Conservation (phyloP, 1,140 invertebrate genomes). For the Drosophila insularis region DNA sequence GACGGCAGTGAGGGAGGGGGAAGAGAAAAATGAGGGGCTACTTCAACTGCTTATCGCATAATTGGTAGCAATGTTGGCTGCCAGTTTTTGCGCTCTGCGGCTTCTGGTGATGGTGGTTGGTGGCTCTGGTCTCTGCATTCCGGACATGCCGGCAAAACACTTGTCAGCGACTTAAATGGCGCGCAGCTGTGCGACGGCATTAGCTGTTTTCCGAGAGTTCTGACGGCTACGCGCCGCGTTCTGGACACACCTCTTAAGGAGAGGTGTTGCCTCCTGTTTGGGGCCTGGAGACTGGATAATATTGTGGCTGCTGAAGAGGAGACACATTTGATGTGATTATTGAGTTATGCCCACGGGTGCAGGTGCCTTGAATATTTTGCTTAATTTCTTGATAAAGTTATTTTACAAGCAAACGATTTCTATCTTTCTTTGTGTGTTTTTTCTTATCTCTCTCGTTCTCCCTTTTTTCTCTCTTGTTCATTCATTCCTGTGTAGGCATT, state of each 20-base stretch:
- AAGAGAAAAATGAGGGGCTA: not conserved
- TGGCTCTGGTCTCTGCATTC: conserved; percentile 54
- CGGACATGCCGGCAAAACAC: conserved; percentile 76
- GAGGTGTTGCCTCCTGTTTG: conserved; percentile 56
- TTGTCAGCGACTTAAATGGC: conserved; percentile 79
- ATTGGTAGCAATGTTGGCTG: conserved; percentile 78
- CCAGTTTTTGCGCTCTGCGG: conserved; percentile 66
- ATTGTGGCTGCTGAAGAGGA: conserved; percentile 17
- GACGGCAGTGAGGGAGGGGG: not conserved
- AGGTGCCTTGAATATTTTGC: conserved; percentile 70
- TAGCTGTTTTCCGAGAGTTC: conserved; percentile 35
- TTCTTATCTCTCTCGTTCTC: not conserved
- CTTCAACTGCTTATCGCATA: conserved; percentile 71
- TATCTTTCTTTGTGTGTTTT: not conserved
- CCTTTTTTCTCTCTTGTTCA: not conserved
- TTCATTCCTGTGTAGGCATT: not conserved
- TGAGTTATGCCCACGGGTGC: conserved; percentile 77
- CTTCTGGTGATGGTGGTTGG: conserved; percentile 22
- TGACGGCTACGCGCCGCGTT: conserved; percentile 15
- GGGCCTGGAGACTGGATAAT: conserved; percentile 3
- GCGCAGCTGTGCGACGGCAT: conserved; percentile 73
- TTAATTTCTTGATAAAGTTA: conserved; percentile 78
- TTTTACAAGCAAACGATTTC: conserved; percentile 23
- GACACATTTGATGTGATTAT: conserved; percentile 74
- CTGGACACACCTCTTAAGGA: conserved; percentile 70